Evolutionary conservation across 1,140 invertebrate genomes (phyloP).

Genomic region (Samia ricini): DNA sequence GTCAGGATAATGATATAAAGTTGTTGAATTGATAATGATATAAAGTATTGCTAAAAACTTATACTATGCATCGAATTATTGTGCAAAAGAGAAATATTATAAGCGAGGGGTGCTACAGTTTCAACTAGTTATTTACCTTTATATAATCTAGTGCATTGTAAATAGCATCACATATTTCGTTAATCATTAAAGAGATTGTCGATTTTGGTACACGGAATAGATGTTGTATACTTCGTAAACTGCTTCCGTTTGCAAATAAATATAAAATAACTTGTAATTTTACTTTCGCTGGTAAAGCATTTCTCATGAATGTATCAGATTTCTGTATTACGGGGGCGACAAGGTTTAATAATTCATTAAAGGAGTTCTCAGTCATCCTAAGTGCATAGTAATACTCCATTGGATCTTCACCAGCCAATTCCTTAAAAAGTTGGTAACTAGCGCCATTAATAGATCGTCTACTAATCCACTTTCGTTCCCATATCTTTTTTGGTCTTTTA

Average conservation of each 20-base stretch:
- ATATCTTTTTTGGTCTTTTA: too few species aligned
- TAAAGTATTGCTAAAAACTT: too few species aligned
- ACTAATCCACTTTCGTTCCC: constrained; percentile 18
- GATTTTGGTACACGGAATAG: constrained; percentile 17
- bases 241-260: constrained; percentile 32
- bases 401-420: constrained; percentile 24
- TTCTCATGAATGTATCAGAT: too few species aligned
- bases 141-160: constrained; percentile 25
- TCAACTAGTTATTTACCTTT: constrained; percentile 28
- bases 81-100: constrained; percentile 19
- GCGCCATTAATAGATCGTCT: constrained; percentile 16
- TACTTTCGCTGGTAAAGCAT: constrained; percentile 30
- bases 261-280: constrained; percentile 34
- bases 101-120: constrained; percentile 10
- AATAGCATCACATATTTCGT: constrained; percentile 19
- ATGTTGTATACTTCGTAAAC: constrained; percentile 23
- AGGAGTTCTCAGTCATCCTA: constrained; percentile 15
- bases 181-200: constrained; percentile 13
- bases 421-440: constrained; percentile 23
- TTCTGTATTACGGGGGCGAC: too few species aligned
- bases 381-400: constrained; percentile 15
- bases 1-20: too few species aligned
- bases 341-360: too few species aligned
- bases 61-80: too few species aligned
- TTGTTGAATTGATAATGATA: too few species aligned